Evolutionary conservation across 37 sponge, comb jelly and placozoan species (phyloP).

Genomic region (Theonella swinhoei): DNA sequence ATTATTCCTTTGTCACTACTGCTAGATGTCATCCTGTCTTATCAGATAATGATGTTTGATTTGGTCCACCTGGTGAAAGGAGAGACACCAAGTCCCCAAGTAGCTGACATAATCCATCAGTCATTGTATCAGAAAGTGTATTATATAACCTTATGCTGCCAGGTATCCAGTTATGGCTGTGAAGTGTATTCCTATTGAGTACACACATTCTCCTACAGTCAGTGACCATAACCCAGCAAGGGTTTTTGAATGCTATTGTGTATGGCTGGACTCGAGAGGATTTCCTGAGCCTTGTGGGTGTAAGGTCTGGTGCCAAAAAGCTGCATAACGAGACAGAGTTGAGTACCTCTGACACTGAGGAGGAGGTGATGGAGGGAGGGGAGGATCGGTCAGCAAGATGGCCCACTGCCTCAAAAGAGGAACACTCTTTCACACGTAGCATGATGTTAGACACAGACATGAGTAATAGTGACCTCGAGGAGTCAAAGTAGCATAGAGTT

Average conservation of each 20-base stretch:
- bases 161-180: too few relatives aligned
- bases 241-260: constrained; percentile 71
- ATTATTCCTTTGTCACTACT: too few relatives aligned
- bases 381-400: too few relatives aligned
- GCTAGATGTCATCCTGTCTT: not conserved
- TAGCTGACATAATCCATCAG: not conserved
- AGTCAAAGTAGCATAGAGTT: too few relatives aligned
- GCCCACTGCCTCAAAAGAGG: too few relatives aligned
- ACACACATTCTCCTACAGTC: constrained; percentile 39
- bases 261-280: constrained; percentile 75
- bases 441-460: too few relatives aligned
- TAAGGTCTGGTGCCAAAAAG: not conserved
- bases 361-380: not conserved
- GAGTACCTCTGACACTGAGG: not conserved
- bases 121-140: not conserved
- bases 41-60: not conserved
- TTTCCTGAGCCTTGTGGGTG: constrained; percentile 5
- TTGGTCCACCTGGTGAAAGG: not conserved
- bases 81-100: not conserved
- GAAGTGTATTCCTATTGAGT: too few relatives aligned
- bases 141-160: not conserved
- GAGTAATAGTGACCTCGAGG: too few relatives aligned
- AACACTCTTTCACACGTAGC: too few relatives aligned
- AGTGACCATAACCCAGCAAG: constrained; percentile 57
- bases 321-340: too few relatives aligned